These are phyloP conservation scores for Tupiocoris notatus DNA, from an alignment of 2,888 invertebrate genomes.

Conservation along the genomic window DNA sequence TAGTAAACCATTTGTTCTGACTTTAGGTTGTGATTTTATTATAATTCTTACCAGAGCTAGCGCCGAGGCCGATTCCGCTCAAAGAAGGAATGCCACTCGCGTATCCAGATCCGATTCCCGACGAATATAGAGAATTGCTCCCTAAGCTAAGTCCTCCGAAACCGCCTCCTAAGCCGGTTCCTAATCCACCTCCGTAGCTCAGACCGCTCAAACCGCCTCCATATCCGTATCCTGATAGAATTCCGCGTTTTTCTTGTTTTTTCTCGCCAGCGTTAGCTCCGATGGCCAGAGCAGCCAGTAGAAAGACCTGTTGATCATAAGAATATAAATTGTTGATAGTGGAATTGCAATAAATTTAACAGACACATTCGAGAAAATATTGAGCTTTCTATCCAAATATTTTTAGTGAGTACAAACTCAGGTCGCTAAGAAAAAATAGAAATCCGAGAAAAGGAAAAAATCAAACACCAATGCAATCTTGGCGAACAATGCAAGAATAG, in stretches of 20 bases:
- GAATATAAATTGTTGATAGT: too few species aligned
- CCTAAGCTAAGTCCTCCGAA: not conserved
- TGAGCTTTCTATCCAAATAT: too few species aligned
- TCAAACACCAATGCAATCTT: too few species aligned
- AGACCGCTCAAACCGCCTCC: conserved; percentile 11
- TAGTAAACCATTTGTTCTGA: too few species aligned
- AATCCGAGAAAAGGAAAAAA: too few species aligned
- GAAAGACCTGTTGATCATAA: conserved; percentile 22
- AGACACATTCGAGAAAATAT: too few species aligned
- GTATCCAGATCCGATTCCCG: conserved; percentile 9
- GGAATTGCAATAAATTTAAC: too few species aligned
- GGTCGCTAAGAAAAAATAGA: too few species aligned
- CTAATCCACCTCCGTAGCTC: not conserved
- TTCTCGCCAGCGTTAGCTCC: conserved; percentile 26
- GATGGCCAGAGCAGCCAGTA: conserved; percentile 32
- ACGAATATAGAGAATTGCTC: not conserved
- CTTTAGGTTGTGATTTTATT: not conserved
- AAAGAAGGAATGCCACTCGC: not conserved
- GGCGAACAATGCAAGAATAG: too few species aligned
- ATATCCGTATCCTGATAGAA: conserved; percentile 18
- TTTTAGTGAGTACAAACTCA: too few species aligned
- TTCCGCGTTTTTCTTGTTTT: conserved; percentile 14
- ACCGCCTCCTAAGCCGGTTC: conserved; percentile 1
- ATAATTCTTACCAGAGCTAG: conserved; percentile 8
- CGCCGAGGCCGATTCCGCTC: conserved; percentile 3